Evolutionary conservation across 2,797 vertebrate species (phyloP), one percentile per base, ranked within the genome.

Genomic region (Acanthurus lineatus): DNA sequence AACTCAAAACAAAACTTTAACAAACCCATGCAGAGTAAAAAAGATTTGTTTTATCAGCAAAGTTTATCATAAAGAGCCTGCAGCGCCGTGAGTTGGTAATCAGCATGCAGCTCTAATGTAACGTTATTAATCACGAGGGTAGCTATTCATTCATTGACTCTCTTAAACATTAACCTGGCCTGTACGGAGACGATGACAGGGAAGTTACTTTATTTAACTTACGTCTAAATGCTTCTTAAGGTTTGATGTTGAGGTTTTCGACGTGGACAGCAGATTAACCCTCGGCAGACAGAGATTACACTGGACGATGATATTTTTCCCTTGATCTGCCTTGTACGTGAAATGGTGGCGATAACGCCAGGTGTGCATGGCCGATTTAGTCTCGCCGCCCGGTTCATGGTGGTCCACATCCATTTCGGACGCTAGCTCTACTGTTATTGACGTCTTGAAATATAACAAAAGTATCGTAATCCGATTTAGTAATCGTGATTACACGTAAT

Each of bases 291-390:
- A 95, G 53, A 95, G 92, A 92, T 94, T 94, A 93, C 94, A 95
- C 81, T 94, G 92, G 42, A 95, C 94, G 92, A 93, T 92, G 89
- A 95, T 94, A 92, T 95, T 95, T 89, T 94, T 95, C 4, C 93
- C 93, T 62, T 94, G 91, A 84, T 93, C 92, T 87, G 91, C 93
- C 93, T 93, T 94, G 93, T 94, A 94, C 76, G 91, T 91, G 87
- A 95, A 95, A 93, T 95, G 93, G 92, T 94, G 94, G 89, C 93
- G 91, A 85, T 94, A 95, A 78, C 92, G 92, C 93, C 94, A 95
- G 83, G 86, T 85, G 44, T 91, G 90, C 86, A 94, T 91, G 73
- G 93, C 93, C 77, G 92, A 92, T 78, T 92, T 93, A 52, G 70
- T 85, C 86, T 94, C 93, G 51, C 82, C 77, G 77, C 76, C 76